Evolutionary conservation across 1,140 invertebrate genomes (phyloP).

Genomic region (Euglossa dilemma): DNA sequence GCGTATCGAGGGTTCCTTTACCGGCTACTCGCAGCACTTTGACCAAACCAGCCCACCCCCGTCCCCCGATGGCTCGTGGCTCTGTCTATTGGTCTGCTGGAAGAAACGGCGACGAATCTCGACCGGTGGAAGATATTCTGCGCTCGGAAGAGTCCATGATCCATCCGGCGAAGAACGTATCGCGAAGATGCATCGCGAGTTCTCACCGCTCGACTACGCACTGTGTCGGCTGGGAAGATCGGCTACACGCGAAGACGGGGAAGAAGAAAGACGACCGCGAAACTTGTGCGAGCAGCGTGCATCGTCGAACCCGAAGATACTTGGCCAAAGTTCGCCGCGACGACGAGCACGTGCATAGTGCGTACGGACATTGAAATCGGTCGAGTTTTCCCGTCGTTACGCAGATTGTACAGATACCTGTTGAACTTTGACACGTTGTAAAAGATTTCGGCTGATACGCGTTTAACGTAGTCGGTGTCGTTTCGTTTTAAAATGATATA

Average conservation of each 20-base stretch:
- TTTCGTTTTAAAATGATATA: neutral
- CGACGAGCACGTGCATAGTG: neutral
- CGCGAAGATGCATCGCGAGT: no score
- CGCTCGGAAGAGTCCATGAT: slow-evolving; percentile 27
- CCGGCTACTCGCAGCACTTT: no score
- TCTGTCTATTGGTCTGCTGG: slow-evolving; percentile 61
- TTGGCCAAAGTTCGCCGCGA: neutral
- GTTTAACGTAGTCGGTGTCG: neutral
- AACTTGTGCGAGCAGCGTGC: neutral
- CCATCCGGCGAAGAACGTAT: neutral
- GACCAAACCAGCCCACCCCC: neutral
- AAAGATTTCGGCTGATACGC: neutral
- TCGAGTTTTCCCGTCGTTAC: neutral
- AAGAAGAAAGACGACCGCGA: neutral
- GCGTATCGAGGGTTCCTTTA: no score
- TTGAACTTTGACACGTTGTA: neutral
- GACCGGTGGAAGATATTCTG: slow-evolving; percentile 65
- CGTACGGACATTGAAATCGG: neutral
- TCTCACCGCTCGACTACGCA: no score
- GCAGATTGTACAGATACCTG: slow-evolving; percentile 5
- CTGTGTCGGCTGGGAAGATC: neutral
- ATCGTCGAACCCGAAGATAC: neutral
- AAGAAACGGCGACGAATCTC: slow-evolving; percentile 66
- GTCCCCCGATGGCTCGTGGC: slow-evolving; percentile 44
- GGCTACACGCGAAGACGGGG: neutral